phyloP scores from a whole-genome alignment of 2,888 invertebrate genomes.

The Tigriopus californicus region DNA sequence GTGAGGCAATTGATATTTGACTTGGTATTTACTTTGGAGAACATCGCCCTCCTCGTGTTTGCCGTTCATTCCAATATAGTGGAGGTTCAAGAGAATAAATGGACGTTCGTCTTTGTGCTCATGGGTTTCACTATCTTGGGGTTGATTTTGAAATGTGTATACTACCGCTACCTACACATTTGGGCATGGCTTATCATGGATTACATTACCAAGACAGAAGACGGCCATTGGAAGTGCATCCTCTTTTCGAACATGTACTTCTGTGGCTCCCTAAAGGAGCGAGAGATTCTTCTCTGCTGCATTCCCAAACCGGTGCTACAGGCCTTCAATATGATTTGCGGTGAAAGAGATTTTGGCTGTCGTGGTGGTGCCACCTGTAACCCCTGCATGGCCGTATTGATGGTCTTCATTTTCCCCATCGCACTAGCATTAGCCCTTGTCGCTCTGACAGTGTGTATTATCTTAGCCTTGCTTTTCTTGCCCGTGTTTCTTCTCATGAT shows the following conservation, averaged over 20 bases:
- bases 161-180: conserved; percentile 11
- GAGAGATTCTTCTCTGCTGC: conserved; percentile 5
- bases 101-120: not conserved
- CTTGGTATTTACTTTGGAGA: conserved; percentile 6
- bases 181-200: conserved; percentile 16
- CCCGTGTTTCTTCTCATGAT: conserved; percentile 4
- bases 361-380: not conserved
- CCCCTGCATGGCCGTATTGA: not conserved
- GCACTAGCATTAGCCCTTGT: not conserved
- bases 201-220: conserved; percentile 11
- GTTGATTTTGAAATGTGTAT: conserved; percentile 12
- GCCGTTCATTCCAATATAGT: conserved; percentile 7
- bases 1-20: conserved; percentile 13
- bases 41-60: conserved; percentile 4
- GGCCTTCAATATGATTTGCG: not conserved
- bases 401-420: not conserved
- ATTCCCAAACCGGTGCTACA: not conserved
- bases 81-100: conserved; percentile 4
- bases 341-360: not conserved
- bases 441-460: not conserved
- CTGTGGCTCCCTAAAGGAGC: conserved; percentile 2
- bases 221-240: conserved; percentile 13
- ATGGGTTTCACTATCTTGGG: conserved; percentile 9
- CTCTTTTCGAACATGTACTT: conserved; percentile 14
- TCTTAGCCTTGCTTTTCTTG: conserved; percentile 1